Evolutionary conservation across 2,888 invertebrate genomes (phyloP).

Genomic region (Gerosis bhagava): DNA sequence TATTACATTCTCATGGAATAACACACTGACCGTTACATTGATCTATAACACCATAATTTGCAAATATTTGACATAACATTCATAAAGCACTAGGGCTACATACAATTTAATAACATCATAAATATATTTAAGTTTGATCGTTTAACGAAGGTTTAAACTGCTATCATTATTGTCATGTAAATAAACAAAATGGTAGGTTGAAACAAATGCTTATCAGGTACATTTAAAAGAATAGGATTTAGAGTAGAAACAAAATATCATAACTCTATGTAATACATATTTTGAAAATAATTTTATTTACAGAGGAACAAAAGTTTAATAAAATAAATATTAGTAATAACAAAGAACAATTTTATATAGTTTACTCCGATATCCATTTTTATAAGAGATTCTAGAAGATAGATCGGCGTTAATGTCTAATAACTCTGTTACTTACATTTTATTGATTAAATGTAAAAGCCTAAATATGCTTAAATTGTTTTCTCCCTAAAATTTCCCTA

Average conservation of each 20-base stretch:
- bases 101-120: conserved; percentile 18
- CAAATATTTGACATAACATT: conserved; percentile 28
- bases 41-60: conserved; percentile 23
- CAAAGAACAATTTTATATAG: too few species aligned
- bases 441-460: too few species aligned
- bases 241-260: conserved; percentile 12
- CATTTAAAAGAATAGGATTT: conserved; percentile 7
- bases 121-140: conserved; percentile 17
- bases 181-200: conserved; percentile 6
- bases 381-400: too few species aligned
- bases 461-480: too few species aligned
- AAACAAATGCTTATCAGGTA: conserved; percentile 21
- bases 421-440: too few species aligned
- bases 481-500: too few species aligned
- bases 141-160: conserved; percentile 14
- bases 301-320: conserved; percentile 10
- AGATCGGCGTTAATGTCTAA: too few species aligned
- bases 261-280: not conserved
- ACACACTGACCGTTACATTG: conserved; percentile 40
- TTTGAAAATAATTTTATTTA: conserved; percentile 6
- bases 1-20: conserved; percentile 45
- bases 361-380: too few species aligned
- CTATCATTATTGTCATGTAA: conserved; percentile 16
- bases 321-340: too few species aligned
- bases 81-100: conserved; percentile 29